Conservation (phyloP, 1,140 invertebrate genomes). For the Listronotus bonariensis region DNA sequence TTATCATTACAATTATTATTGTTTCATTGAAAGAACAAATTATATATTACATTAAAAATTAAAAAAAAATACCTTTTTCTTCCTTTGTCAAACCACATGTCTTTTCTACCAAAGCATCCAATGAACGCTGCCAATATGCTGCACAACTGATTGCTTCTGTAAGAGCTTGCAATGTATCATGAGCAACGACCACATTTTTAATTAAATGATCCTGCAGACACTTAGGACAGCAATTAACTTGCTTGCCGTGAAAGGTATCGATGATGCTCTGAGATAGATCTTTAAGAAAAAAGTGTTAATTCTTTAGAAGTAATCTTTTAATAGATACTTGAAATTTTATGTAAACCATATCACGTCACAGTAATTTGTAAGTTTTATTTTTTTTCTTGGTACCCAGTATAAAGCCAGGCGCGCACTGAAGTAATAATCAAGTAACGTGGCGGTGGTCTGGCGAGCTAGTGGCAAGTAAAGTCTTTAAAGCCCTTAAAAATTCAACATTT, state of each 20-base stretch:
- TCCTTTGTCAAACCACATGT: conserved; percentile 25
- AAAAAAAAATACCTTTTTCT: not conserved
- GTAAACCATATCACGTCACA: too few species aligned
- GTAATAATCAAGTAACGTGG: too few species aligned
- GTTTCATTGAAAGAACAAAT: not conserved
- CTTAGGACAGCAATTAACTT: conserved; percentile 47
- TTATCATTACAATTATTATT: not conserved
- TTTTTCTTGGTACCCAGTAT: too few species aligned
- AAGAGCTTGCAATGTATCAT: conserved; percentile 43
- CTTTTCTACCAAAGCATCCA: conserved; percentile 45
- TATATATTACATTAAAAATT: not conserved
- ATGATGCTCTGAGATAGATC: conserved; percentile 44
- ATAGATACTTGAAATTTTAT: too few species aligned
- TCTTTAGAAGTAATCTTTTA: not conserved
- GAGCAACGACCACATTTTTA: conserved; percentile 45
- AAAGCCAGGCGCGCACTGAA: too few species aligned
- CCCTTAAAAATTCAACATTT: too few species aligned
- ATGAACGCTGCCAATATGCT: conserved; percentile 45
- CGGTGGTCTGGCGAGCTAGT: too few species aligned
- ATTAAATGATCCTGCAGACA: conserved; percentile 48
- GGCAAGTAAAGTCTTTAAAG: too few species aligned
- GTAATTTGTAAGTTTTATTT: too few species aligned
- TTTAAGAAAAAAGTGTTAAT: not conserved
- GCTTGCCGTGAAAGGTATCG: conserved; percentile 43
- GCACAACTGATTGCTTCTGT: conserved; percentile 47